Percentiles rank a stretch among this genome's conserved stretches.
These are phyloP conservation scores for Acanthosoma haemorrhoidale DNA, from an alignment of 2,888 invertebrate genomes.

Conservation along the genomic window DNA sequence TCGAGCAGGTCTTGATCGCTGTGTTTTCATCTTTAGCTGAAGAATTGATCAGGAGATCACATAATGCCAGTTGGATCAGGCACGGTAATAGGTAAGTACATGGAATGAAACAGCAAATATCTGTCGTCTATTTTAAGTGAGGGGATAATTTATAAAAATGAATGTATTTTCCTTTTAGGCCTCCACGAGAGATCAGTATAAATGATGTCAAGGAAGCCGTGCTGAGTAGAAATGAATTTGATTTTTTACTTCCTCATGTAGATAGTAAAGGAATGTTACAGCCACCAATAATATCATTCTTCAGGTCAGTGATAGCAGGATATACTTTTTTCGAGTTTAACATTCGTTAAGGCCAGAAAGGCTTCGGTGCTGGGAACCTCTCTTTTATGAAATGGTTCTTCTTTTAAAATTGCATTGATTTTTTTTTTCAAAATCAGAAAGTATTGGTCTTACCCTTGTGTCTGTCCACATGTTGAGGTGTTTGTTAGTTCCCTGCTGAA, in stretches of 20 bases:
- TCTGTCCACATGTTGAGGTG: no score
- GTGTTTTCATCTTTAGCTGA: constrained; percentile 40
- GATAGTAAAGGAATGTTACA: not conserved
- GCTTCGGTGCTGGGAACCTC: no score
- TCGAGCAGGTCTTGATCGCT: constrained; percentile 31
- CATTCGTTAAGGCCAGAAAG: no score
- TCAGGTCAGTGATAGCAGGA: no score
- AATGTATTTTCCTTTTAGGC: constrained; percentile 18
- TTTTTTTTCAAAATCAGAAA: no score
- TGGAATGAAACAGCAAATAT: not conserved
- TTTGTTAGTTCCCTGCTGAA: no score
- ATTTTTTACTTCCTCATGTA: constrained; percentile 34
- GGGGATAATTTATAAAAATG: not conserved
- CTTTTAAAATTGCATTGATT: no score
- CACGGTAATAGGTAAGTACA: constrained; percentile 35
- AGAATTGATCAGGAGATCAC: constrained; percentile 40
- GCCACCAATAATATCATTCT: not conserved
- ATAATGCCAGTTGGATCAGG: constrained; percentile 39
- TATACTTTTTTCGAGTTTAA: no score
- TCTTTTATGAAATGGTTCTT: no score
- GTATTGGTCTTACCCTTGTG: no score
- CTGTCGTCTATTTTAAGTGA: not conserved
- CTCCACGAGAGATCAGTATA: constrained; percentile 16
- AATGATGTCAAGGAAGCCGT: constrained; percentile 39
- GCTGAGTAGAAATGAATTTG: constrained; percentile 40